Conservation (phyloP, 2,888 invertebrate species). For the Calameuta pallipes region DNA sequence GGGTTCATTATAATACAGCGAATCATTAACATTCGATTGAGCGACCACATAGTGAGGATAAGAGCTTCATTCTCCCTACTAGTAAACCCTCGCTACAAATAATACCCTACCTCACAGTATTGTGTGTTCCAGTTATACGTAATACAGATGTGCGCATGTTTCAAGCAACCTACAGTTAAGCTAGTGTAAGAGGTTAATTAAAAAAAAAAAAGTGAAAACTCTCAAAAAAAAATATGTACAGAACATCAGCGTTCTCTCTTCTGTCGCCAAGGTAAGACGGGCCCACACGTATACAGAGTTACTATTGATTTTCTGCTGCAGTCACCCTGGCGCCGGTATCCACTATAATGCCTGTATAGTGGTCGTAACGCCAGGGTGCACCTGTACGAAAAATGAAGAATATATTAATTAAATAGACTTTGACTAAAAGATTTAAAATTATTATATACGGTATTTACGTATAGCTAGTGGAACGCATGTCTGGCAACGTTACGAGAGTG, state of each 20-base stretch:
- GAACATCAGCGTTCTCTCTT: background rate
- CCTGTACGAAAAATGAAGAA: background rate
- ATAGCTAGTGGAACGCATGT: background rate
- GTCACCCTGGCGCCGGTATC: constrained; percentile 57
- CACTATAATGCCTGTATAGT: background rate
- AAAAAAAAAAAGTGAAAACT: background rate
- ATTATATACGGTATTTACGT: background rate
- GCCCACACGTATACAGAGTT: constrained; percentile 43
- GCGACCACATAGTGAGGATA: background rate
- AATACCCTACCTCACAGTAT: background rate
- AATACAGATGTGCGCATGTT: background rate
- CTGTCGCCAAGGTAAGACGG: constrained; percentile 31
- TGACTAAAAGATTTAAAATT: background rate
- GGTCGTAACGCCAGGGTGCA: background rate
- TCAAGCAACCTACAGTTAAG: background rate
- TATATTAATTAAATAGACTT: background rate
- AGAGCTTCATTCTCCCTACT: background rate
- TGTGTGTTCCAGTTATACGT: background rate
- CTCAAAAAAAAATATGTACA: background rate
- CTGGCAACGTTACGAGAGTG: background rate
- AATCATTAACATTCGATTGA: constrained; percentile 1
- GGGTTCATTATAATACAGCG: background rate
- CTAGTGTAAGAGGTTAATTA: background rate
- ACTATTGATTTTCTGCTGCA: constrained; percentile 60
- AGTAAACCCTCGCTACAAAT: background rate